These are phyloP conservation scores for Syrista parreyssii DNA, from an alignment of 2,888 invertebrate genomes.

Conservation along the genomic window DNA sequence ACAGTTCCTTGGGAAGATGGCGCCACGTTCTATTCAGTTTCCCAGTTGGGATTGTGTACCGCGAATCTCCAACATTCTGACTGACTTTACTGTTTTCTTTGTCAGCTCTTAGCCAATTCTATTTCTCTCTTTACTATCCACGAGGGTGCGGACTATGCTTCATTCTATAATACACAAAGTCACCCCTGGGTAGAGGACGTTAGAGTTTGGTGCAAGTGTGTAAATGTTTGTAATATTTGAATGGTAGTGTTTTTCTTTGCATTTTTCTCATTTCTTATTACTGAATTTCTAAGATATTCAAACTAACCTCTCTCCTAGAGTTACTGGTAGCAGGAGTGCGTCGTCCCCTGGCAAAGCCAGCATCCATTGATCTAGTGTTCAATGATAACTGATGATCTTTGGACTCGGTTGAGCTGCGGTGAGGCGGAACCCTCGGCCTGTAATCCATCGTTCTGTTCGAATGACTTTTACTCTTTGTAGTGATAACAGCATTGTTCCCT, in stretches of 20 bases:
- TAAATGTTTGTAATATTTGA: background rate
- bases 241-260: background rate
- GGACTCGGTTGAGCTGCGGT: constrained; percentile 70
- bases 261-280: background rate
- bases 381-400: constrained; percentile 71
- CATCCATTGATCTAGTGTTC: constrained; percentile 88
- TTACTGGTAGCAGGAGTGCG: constrained; percentile 55
- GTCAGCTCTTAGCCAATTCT: background rate
- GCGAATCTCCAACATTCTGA: background rate
- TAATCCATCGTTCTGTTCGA: constrained; percentile 61
- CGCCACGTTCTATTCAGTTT: background rate
- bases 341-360: constrained; percentile 72
- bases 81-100: background rate
- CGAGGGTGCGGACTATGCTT: background rate
- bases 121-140: background rate
- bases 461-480: constrained; percentile 44
- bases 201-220: background rate
- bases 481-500: constrained; percentile 43
- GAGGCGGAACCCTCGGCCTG: constrained; percentile 78
- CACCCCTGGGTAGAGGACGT: background rate
- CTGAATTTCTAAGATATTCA: background rate
- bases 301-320: constrained; percentile 64
- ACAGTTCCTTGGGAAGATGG: background rate
- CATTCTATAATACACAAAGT: background rate
- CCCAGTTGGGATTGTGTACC: background rate